These are phyloP conservation scores for Vulpes vulpes DNA, from an alignment of 2,113 vertebrate genomes.

Conservation along the genomic window DNA sequence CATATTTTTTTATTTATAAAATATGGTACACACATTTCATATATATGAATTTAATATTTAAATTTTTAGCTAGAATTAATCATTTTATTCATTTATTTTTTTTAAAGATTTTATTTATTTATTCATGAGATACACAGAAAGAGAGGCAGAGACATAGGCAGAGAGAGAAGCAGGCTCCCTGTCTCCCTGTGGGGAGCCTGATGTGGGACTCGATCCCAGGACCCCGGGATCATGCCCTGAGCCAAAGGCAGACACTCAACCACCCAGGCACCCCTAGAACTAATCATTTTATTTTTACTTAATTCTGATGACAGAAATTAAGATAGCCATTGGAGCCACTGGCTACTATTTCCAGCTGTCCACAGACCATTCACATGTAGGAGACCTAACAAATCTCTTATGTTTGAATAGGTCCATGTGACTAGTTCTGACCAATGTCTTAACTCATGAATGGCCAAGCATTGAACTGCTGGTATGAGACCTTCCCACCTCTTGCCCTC, in stretches of 20 bases:
- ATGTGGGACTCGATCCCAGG: too few relatives aligned
- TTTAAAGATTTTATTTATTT: too few relatives aligned
- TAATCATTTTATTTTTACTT: slow-evolving; percentile 32
- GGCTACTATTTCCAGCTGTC: neutral
- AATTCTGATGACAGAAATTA: neutral
- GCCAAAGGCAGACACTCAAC: too few relatives aligned
- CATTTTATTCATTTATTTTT: too few relatives aligned
- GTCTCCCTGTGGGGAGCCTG: too few relatives aligned
- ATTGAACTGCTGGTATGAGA: neutral
- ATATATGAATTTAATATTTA: neutral
- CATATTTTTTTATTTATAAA: neutral
- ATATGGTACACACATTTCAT: too few relatives aligned
- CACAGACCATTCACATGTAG: neutral
- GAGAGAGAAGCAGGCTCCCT: too few relatives aligned
- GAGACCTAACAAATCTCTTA: neutral
- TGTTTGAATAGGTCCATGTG: neutral
- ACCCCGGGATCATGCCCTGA: too few relatives aligned
- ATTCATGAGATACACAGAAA: too few relatives aligned
- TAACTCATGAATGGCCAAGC: neutral
- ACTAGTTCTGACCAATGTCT: neutral
- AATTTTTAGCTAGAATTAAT: neutral
- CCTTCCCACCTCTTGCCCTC: neutral
- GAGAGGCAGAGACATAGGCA: too few relatives aligned
- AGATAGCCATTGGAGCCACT: neutral
- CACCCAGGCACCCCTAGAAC: too few relatives aligned